A percentile compares a stretch with the other conserved stretches of the same genome.
Conservation (phyloP, 2,113 vertebrate species). For the Aspiorhynchus laticeps region DNA sequence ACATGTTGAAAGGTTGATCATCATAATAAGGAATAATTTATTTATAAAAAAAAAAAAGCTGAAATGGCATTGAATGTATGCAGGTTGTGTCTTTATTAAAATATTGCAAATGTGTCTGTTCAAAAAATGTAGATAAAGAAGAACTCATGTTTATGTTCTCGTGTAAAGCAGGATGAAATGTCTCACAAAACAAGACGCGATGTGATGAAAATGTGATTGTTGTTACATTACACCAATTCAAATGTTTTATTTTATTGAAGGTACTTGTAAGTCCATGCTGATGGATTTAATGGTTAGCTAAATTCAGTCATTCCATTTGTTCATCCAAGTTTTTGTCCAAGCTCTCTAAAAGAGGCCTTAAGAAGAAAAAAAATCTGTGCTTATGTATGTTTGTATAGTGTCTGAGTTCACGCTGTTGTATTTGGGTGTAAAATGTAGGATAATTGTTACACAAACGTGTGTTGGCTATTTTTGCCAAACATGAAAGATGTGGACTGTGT, state of each 20-base stretch:
- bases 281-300: not conserved
- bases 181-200: not conserved
- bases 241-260: not conserved
- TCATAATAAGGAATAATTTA: slow-evolving; percentile 28
- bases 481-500: slow-evolving; percentile 69
- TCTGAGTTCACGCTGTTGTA: slow-evolving; percentile 67
- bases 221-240: not conserved
- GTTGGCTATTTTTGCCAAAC: slow-evolving; percentile 58
- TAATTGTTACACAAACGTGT: slow-evolving; percentile 65
- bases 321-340: slow-evolving; percentile 41
- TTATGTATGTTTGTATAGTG: slow-evolving; percentile 71
- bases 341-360: slow-evolving; percentile 49
- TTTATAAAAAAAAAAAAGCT: not conserved
- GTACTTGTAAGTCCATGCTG: not conserved
- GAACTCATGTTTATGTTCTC: slow-evolving; percentile 11
- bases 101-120: not conserved
- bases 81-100: not conserved
- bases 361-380: slow-evolving; percentile 52
- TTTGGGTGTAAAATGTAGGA: slow-evolving; percentile 69
- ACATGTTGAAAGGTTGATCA: not conserved
- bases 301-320: slow-evolving; percentile 34
- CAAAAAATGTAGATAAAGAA: slow-evolving; percentile 16
- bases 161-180: not conserved
- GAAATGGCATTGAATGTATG: not conserved
- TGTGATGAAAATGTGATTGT: slow-evolving; percentile 14